Percentiles rank a stretch among this genome's conserved stretches.
These are phyloP conservation scores for Tamandua tetradactyla DNA, from an alignment of 2,797 vertebrate species.

Conservation along the genomic window DNA sequence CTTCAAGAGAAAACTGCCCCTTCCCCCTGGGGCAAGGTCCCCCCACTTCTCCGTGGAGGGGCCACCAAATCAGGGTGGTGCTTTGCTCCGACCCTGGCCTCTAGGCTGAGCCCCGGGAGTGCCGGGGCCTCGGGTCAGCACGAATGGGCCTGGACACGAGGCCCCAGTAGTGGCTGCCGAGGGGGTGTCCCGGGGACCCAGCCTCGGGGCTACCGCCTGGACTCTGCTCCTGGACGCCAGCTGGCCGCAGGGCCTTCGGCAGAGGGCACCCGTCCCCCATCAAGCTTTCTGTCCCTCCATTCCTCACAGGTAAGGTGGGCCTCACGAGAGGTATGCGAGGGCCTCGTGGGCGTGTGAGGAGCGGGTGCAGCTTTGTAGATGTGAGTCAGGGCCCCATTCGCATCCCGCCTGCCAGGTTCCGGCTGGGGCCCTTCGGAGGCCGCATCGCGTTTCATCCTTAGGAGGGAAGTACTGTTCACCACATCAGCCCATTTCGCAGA, in stretches of 20 bases:
- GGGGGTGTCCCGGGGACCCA: background rate
- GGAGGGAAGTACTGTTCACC: background rate
- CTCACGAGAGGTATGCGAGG: background rate
- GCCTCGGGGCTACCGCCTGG: background rate
- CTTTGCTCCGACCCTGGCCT: background rate
- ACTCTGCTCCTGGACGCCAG: background rate
- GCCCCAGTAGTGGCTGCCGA: rapidly evolving
- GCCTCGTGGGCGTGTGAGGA: background rate
- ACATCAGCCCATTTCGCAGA: background rate
- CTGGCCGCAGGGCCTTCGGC: background rate
- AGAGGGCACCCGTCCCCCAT: background rate
- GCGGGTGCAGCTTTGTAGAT: background rate
- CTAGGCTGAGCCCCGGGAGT: background rate
- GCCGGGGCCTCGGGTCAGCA: background rate
- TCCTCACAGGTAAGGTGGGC: background rate
- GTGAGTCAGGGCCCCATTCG: background rate
- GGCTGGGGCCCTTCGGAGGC: rapidly evolving
- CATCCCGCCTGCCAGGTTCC: background rate
- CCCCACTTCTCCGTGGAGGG: background rate
- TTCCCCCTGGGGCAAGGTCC: background rate
- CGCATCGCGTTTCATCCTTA: background rate
- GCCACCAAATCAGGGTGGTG: background rate
- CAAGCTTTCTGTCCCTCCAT: background rate
- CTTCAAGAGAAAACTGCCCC: background rate
- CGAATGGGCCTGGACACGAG: background rate